Evolutionary conservation across 2,888 invertebrate species (phyloP).

Genomic region (Podabrus alpinus): DNA sequence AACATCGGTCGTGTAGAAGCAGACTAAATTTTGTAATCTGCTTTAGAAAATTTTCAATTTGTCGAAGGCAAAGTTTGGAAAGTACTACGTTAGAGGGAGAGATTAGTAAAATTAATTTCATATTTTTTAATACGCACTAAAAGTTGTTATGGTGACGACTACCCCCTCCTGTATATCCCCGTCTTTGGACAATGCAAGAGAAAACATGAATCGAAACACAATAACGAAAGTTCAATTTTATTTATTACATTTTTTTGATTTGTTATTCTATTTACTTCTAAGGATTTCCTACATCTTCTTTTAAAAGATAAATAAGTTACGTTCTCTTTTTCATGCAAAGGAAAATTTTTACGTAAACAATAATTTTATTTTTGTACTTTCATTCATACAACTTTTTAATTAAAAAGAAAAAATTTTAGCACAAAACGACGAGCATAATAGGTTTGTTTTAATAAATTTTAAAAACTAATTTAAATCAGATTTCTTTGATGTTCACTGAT

Average conservation of each 20-base stretch:
- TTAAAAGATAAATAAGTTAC: not conserved
- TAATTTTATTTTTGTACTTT: not conserved
- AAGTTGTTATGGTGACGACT: constrained; percentile 47
- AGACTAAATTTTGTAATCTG: constrained; percentile 32
- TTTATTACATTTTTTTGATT: not conserved
- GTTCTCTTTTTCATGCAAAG: not conserved
- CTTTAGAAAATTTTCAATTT: constrained; percentile 38
- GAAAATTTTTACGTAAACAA: not conserved
- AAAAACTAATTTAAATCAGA: constrained; percentile 17
- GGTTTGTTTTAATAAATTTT: constrained; percentile 8
- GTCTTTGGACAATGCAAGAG: constrained; percentile 41
- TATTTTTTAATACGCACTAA: constrained; percentile 40
- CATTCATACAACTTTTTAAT: not conserved
- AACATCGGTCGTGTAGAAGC: constrained; percentile 7
- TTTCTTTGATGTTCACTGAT: constrained; percentile 18
- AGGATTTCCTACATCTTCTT: not conserved
- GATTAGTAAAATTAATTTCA: constrained; percentile 48
- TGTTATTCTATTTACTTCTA: constrained; percentile 4
- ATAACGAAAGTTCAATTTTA: not conserved
- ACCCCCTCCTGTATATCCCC: constrained; percentile 28
- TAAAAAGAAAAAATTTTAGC: not conserved
- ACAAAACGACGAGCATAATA: not conserved
- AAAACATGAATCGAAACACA: not conserved
- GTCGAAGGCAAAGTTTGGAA: constrained; percentile 34
- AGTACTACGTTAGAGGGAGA: constrained; percentile 28